Evolutionary conservation across 2,797 vertebrate genomes (phyloP).

Genomic region (Rhabdomys pumilio): DNA sequence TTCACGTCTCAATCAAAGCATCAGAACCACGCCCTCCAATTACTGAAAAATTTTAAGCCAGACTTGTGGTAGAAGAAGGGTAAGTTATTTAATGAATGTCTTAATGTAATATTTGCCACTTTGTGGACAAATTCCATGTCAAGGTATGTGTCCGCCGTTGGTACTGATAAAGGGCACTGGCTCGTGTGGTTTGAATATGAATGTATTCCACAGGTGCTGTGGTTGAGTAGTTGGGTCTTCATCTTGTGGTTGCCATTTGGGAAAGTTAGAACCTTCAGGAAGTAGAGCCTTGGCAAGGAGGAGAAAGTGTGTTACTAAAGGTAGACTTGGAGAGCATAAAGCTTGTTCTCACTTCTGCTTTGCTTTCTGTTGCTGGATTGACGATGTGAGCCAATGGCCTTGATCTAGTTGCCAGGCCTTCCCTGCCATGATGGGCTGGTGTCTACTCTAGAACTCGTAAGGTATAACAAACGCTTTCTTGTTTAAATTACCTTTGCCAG

Average conservation of each 20-base stretch:
- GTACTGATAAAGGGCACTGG: not conserved
- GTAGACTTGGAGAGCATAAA: not conserved
- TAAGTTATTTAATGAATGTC: not conserved
- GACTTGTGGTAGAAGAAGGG: not conserved
- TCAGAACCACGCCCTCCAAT: no score
- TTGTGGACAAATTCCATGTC: not conserved
- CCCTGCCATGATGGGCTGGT: not conserved
- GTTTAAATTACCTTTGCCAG: not conserved
- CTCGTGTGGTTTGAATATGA: not conserved
- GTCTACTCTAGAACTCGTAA: not conserved
- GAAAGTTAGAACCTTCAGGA: not conserved
- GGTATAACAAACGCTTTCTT: not conserved
- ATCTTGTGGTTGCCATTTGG: not conserved
- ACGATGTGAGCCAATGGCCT: not conserved
- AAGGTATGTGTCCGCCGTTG: not conserved
- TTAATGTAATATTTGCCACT: not conserved
- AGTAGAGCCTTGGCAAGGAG: not conserved
- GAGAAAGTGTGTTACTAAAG: not conserved
- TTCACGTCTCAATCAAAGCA: no score
- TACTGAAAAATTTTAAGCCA: not conserved
- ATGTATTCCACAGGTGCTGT: no score
- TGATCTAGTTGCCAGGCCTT: not conserved
- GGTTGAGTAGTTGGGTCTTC: not conserved
- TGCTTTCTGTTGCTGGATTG: not conserved
- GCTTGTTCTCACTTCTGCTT: not conserved